These are phyloP conservation scores for Astropecten irregularis DNA, from an alignment of 53 echinoderm and acorn worm genomes.

Conservation along the genomic window DNA sequence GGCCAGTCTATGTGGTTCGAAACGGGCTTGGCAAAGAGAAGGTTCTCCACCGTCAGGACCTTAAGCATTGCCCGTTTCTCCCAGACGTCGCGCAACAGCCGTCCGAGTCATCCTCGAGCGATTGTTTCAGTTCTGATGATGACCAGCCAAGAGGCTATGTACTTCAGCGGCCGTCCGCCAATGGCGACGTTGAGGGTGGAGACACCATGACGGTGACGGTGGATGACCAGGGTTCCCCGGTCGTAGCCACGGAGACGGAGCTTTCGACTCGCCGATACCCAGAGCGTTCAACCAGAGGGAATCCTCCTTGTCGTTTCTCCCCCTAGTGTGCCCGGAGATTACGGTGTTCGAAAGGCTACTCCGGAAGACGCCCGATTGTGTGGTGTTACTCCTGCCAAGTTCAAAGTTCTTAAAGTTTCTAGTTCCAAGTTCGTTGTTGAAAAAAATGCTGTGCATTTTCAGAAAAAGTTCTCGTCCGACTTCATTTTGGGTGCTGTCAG, in stretches of 20 bases:
- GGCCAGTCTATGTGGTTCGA: slow-evolving; percentile 20
- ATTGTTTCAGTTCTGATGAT: neutral
- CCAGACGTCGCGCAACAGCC: neutral
- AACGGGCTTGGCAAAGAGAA: slow-evolving; percentile 1
- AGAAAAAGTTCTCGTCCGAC: too few relatives aligned
- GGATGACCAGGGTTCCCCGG: neutral
- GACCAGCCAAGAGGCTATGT: neutral
- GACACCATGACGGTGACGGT: too few relatives aligned
- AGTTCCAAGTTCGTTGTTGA: too few relatives aligned
- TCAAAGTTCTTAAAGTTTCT: too few relatives aligned
- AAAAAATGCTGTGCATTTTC: too few relatives aligned
- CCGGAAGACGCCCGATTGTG: too few relatives aligned
- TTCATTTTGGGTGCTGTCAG: too few relatives aligned
- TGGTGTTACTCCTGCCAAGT: too few relatives aligned
- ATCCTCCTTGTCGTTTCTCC: slow-evolving; percentile 3
- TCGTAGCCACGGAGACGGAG: neutral
- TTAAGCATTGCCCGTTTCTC: slow-evolving; percentile 17
- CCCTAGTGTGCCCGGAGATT: too few relatives aligned
- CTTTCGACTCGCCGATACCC: neutral
- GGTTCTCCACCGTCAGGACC: slow-evolving; percentile 3
- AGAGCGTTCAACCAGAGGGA: slow-evolving; percentile 2
- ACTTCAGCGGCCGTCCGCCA: neutral
- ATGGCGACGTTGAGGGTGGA: neutral
- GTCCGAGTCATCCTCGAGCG: slow-evolving; percentile 2
- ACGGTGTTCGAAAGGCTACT: too few relatives aligned